A percentile compares a stretch with the other conserved stretches of the same genome.
These are phyloP conservation scores for Drosophila bipectinata DNA, from an alignment of 1,140 invertebrate genomes.

Conservation along the genomic window DNA sequence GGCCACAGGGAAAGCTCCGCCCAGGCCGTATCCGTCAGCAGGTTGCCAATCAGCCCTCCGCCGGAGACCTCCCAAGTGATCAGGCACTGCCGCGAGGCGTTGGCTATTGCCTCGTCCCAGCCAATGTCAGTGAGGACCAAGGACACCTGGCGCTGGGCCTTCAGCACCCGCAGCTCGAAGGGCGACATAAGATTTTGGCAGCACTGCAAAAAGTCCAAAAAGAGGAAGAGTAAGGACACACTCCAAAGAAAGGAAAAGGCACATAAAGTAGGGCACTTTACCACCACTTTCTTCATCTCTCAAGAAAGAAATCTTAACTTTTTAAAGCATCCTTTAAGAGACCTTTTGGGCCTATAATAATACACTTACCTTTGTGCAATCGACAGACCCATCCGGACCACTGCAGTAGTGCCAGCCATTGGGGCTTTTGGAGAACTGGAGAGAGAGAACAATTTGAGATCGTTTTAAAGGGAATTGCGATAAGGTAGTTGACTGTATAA, in stretches of 20 bases:
- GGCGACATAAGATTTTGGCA: constrained; percentile 62
- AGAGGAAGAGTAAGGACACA: background rate
- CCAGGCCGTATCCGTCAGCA: constrained; percentile 91
- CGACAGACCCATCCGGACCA: constrained; percentile 51
- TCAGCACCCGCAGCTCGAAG: constrained; percentile 61
- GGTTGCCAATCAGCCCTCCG: constrained; percentile 91
- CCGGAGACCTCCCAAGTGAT: constrained; percentile 93
- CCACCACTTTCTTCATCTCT: no score
- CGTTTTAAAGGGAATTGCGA: constrained; percentile 10
- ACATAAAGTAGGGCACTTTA: no score
- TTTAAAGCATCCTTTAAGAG: no score
- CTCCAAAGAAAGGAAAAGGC: constrained; percentile 10
- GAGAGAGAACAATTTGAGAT: constrained; percentile 35
- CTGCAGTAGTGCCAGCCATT: constrained; percentile 75
- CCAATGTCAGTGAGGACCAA: constrained; percentile 90
- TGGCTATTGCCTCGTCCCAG: constrained; percentile 87
- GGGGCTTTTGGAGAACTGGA: constrained; percentile 52
- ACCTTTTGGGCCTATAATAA: no score
- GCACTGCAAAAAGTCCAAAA: constrained; percentile 51
- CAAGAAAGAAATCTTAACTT: no score
- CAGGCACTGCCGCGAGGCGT: constrained; percentile 87
- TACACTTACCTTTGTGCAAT: constrained; percentile 72
- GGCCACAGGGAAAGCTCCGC: constrained; percentile 92
- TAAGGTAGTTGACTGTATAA: constrained; percentile 38
- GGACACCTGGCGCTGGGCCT: constrained; percentile 77